Percentiles rank a stretch among this genome's conserved stretches.
phyloP scores from a whole-genome alignment of 2,797 vertebrate genomes.

The Ctenopoma multispine region DNA sequence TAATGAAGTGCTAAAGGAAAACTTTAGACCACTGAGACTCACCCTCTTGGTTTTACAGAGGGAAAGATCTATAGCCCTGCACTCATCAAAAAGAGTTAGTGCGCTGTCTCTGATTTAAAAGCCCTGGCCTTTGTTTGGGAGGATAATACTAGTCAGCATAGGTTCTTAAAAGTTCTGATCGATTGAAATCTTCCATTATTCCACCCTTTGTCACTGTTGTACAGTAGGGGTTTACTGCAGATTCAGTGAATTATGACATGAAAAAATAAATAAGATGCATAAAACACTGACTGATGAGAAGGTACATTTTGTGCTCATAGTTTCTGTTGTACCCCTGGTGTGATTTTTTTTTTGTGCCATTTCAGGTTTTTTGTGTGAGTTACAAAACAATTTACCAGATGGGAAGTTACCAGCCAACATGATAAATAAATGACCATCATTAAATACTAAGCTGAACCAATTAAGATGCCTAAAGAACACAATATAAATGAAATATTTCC shows the following conservation, averaged over 20 bases:
- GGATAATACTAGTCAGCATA: conserved; percentile 58
- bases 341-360: too few relatives aligned
- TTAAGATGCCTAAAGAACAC: too few relatives aligned
- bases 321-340: neutral
- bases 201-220: conserved; percentile 18
- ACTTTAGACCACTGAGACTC: conserved; percentile 49
- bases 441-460: too few relatives aligned
- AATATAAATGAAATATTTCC: too few relatives aligned
- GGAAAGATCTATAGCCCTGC: conserved; percentile 49
- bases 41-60: conserved; percentile 45
- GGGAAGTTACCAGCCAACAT: too few relatives aligned
- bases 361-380: too few relatives aligned
- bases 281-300: neutral
- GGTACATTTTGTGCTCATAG: neutral
- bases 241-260: conserved; percentile 19
- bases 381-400: too few relatives aligned
- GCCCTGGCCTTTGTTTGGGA: conserved; percentile 45
- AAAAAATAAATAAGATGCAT: conserved; percentile 18
- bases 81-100: conserved; percentile 51
- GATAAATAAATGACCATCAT: too few relatives aligned
- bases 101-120: conserved; percentile 58
- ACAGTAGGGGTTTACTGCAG: conserved; percentile 18
- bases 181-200: conserved; percentile 46
- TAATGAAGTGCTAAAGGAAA: conserved; percentile 61
- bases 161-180: conserved; percentile 58